phyloP scores from a whole-genome alignment of 2,113 vertebrate genomes.

The Halcyon senegalensis region DNA sequence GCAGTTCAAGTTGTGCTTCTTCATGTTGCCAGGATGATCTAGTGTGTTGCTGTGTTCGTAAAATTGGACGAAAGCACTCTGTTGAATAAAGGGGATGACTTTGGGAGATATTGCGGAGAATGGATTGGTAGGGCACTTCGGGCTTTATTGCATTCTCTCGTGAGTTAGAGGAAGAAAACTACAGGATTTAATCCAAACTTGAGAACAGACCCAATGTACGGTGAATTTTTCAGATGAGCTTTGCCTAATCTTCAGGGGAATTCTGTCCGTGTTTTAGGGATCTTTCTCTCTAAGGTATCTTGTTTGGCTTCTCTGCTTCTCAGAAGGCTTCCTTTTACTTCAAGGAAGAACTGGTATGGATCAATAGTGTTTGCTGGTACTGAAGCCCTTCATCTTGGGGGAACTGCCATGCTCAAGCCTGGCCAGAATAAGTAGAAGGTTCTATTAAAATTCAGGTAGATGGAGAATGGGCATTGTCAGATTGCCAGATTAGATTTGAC shows the following conservation, averaged over 20 bases:
- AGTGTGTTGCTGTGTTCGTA: slow-evolving; percentile 1
- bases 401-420: not conserved
- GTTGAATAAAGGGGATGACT: slow-evolving; percentile 13
- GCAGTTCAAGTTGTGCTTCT: slow-evolving; percentile 15
- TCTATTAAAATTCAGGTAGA: not conserved
- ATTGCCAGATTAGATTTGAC: not conserved
- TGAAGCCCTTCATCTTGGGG: not conserved
- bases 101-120: slow-evolving; percentile 4
- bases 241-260: not conserved
- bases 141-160: not conserved
- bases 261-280: not conserved
- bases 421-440: not conserved
- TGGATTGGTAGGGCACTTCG: not conserved
- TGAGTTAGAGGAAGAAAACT: not conserved
- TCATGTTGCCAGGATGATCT: slow-evolving; percentile 44
- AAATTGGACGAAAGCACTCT: not conserved
- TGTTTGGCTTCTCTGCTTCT: not conserved
- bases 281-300: not conserved
- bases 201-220: not conserved
- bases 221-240: not conserved
- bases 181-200: not conserved
- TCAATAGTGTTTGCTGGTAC: not conserved
- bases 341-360: not conserved
- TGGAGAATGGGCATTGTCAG: not conserved
- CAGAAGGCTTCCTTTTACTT: not conserved